Evolutionary conservation across 1,140 invertebrate species (phyloP), one percentile per base, ranked within the genome.

Genomic region (Drosophila nannoptera): DNA sequence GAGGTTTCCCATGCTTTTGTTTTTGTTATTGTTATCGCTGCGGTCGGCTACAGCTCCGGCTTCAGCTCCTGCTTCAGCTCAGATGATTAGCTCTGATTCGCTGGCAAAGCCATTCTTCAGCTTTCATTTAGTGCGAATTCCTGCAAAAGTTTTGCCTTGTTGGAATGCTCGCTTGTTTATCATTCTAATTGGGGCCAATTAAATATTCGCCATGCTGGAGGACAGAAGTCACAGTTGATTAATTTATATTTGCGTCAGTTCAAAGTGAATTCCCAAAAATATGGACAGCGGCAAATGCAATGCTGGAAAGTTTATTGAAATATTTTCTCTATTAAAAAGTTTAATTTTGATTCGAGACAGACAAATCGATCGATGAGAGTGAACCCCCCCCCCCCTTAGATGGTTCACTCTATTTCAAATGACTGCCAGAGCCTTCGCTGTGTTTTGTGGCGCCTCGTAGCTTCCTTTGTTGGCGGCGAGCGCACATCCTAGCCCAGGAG

Each of bases 31-130:
- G 14, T 29, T 46, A 22, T 22, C 6, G 45, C 38, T 56, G 55
- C 31, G 45, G 69, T 46, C 60, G 46, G 40, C 40, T 38, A 35
- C 35, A 35, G 48, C 49, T 11, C n/a, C 48, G 6, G 33, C 43
- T 31, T 53, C 69, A 53, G n/a, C n/a, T n/a, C n/a, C n/a, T n/a
- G n/a, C n/a, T n/a, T 62, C 55, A 61, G 49, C 63, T 60, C 56
- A 58, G 52, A 78, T 77, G 75, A 77, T 78, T 78, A 78, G 75
- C 75, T 75, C 64, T 40, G 46, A 70, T 56, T 48, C 16, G 22
- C 45, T 53, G 56, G 36, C 31, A n/a, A 38, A 60, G 32, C 32
- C n/a, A 32, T 66, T 8, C 64, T 53, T 35, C 35, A 69, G 72
- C 43, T 56, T 22, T 16, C 29, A n/a, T 40, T 33, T 61, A 33